Conservation (phyloP, 2,113 vertebrate genomes). For the Caretta caretta region DNA sequence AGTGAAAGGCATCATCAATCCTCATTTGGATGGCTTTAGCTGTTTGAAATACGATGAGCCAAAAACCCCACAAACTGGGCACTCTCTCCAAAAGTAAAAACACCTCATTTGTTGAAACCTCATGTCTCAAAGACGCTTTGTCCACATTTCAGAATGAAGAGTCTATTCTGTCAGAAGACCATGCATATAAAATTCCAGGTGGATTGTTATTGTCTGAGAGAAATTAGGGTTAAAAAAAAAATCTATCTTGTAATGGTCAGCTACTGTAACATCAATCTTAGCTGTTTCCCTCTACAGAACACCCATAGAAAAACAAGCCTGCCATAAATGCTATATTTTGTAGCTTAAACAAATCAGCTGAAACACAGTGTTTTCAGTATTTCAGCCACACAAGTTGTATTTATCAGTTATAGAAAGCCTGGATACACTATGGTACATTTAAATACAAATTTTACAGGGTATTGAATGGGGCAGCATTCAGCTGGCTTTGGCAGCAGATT, state of each 20-base stretch:
- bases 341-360: constrained; percentile 37
- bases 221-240: background rate
- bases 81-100: constrained; percentile 65
- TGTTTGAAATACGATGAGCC: constrained; percentile 29
- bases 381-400: constrained; percentile 38
- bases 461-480: constrained; percentile 57
- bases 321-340: background rate
- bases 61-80: constrained; percentile 60
- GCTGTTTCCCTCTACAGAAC: background rate
- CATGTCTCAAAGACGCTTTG: constrained; percentile 66
- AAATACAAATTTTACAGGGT: constrained; percentile 45
- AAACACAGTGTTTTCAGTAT: constrained; percentile 32
- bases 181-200: constrained; percentile 61
- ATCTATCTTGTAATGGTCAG: background rate
- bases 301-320: background rate
- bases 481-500: constrained; percentile 53
- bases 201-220: constrained; percentile 46
- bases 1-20: constrained; percentile 58
- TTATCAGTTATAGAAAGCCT: constrained; percentile 48
- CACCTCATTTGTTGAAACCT: constrained; percentile 67
- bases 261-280: background rate
- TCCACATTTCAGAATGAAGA: constrained; percentile 69
- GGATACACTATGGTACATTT: constrained; percentile 34
- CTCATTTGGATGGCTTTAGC: background rate
- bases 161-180: constrained; percentile 30